Evolutionary conservation across 2,797 vertebrate genomes (phyloP).

Genomic region (Chaetodon trifasciatus): DNA sequence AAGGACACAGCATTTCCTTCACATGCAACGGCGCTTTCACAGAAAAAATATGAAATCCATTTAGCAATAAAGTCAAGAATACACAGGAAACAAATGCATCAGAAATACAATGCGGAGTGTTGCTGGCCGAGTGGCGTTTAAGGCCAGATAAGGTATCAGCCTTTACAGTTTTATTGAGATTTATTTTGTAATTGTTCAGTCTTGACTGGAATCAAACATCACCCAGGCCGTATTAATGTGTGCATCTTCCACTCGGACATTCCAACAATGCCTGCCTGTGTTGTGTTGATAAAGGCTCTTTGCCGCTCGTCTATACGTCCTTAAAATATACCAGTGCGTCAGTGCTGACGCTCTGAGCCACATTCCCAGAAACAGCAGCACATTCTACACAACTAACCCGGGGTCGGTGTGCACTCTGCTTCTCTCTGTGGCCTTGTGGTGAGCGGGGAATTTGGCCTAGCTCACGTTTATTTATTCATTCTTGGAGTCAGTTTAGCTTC

Average conservation of each 20-base stretch:
- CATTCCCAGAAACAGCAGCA: constrained; percentile 48
- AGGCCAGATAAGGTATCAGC: neutral
- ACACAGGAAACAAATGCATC: neutral
- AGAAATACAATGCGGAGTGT: neutral
- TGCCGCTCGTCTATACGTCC: constrained; percentile 3
- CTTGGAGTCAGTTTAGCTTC: constrained; percentile 9
- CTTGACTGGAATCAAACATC: constrained; percentile 18
- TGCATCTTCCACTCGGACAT: neutral
- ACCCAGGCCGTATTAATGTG: neutral
- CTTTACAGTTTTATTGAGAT: neutral
- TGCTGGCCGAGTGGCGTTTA: neutral
- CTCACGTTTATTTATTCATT: constrained; percentile 33
- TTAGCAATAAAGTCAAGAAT: constrained; percentile 13
- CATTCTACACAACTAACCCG: constrained; percentile 54
- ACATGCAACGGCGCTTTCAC: neutral
- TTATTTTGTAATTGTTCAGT: neutral
- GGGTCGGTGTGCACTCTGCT: constrained; percentile 25
- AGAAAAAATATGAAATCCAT: neutral
- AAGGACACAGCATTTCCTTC: constrained; percentile 30
- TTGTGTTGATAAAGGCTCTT: constrained; percentile 26
- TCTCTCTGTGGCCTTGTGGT: constrained; percentile 1
- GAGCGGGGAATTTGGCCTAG: constrained; percentile 1
- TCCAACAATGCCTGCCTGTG: constrained; percentile 56
- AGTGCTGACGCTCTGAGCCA: constrained; percentile 51
- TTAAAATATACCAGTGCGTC: constrained; percentile 44